phyloP scores from a whole-genome alignment of 2,888 invertebrate species.

The Pseudolycoriella hygida region DNA sequence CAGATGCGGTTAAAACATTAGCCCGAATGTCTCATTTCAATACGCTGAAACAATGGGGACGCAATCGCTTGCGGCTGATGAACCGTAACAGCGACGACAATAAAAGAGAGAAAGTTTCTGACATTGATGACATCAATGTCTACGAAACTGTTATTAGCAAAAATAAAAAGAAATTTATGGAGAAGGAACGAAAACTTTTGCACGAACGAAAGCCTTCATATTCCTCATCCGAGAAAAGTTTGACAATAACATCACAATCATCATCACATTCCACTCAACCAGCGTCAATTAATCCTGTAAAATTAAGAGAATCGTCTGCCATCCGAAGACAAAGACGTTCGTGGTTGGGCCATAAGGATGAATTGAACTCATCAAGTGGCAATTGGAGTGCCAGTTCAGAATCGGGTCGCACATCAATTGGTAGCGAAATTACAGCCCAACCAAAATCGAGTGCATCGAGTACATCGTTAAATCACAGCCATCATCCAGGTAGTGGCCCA shows the following conservation, averaged over 20 bases:
- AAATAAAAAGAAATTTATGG: slow-evolving; percentile 36
- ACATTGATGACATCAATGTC: slow-evolving; percentile 39
- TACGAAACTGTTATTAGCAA: slow-evolving; percentile 50
- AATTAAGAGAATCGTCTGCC: slow-evolving; percentile 55
- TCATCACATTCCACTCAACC: slow-evolving; percentile 19
- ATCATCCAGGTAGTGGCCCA: slow-evolving; percentile 33
- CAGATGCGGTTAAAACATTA: slow-evolving; percentile 28
- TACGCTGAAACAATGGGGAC: slow-evolving; percentile 71
- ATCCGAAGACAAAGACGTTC: slow-evolving; percentile 51
- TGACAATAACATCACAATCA: slow-evolving; percentile 36
- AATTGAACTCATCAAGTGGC: slow-evolving; percentile 77
- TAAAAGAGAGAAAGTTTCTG: slow-evolving; percentile 20
- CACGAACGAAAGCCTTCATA: slow-evolving; percentile 65
- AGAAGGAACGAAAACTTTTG: slow-evolving; percentile 42
- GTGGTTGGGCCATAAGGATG: slow-evolving; percentile 46
- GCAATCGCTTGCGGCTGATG: slow-evolving; percentile 56
- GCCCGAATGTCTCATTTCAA: slow-evolving; percentile 48
- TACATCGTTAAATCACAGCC: slow-evolving; percentile 44
- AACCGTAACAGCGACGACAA: slow-evolving; percentile 31
- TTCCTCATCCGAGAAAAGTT: slow-evolving; percentile 58
- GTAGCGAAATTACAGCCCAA: slow-evolving; percentile 57
- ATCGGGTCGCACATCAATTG: slow-evolving; percentile 70
- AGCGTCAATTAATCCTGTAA: slow-evolving; percentile 35
- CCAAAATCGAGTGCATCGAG: slow-evolving; percentile 55
- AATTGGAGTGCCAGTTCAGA: slow-evolving; percentile 92